Percentiles rank a stretch among this genome's conserved stretches.
These are phyloP conservation scores for Theretra japonica DNA, from an alignment of 2,888 invertebrate species.

Conservation along the genomic window DNA sequence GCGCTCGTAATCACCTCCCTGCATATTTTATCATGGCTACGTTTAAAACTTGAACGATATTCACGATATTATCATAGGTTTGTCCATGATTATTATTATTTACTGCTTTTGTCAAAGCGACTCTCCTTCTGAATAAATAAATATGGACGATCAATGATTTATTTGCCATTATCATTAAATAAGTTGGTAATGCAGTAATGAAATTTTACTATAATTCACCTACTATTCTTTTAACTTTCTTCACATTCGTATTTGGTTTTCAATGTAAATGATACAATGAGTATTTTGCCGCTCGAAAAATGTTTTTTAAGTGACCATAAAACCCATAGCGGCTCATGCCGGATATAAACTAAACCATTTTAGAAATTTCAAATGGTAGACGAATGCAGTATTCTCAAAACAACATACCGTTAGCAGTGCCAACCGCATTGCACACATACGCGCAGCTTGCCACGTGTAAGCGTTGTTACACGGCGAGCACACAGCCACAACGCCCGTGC, in stretches of 20 bases:
- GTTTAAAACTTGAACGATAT: background rate
- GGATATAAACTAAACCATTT: slow-evolving; percentile 22
- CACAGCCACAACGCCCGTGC: slow-evolving; percentile 23
- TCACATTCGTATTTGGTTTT: background rate
- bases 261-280: background rate
- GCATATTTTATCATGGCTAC: background rate
- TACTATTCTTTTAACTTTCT: background rate
- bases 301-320: background rate
- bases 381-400: slow-evolving; percentile 45
- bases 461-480: slow-evolving; percentile 51
- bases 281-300: background rate
- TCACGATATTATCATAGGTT: background rate
- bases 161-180: too few relatives aligned
- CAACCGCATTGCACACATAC: slow-evolving; percentile 57
- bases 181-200: too few relatives aligned
- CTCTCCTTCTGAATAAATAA: too few relatives aligned
- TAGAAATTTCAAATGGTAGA: slow-evolving; percentile 12
- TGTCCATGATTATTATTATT: too few relatives aligned
- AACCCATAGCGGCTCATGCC: slow-evolving; percentile 13
- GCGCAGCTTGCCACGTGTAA: slow-evolving; percentile 60
- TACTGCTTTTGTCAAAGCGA: too few relatives aligned
- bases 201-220: too few relatives aligned
- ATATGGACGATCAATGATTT: too few relatives aligned
- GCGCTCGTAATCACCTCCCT: background rate
- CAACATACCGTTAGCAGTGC: slow-evolving; percentile 46